Conservation (phyloP, 2,113 vertebrate species). For the Rhegmatorhina hoffmannsi region DNA sequence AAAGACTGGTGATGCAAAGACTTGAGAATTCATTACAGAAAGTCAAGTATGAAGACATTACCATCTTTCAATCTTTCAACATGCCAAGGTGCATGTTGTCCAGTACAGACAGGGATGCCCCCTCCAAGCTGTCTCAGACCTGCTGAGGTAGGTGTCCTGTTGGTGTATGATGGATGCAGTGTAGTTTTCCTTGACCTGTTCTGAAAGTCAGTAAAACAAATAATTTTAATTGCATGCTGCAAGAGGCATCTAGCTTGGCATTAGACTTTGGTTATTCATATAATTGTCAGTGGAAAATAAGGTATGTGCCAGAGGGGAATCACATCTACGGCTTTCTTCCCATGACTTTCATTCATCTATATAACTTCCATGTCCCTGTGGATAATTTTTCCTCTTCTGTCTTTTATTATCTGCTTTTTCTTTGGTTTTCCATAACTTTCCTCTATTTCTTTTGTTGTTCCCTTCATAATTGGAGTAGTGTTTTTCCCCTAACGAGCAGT, state of each 20-base stretch:
- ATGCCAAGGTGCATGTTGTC: not conserved
- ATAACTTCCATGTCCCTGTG: not conserved
- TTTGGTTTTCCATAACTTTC: not conserved
- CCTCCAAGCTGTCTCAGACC: not conserved
- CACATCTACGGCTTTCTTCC: not conserved
- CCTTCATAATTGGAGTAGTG: not conserved
- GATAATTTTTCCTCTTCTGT: not conserved
- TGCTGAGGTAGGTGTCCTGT: not conserved
- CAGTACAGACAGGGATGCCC: not conserved
- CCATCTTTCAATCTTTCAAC: not conserved
- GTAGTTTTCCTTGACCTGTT: not conserved
- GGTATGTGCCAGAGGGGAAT: not conserved
- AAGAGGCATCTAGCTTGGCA: not conserved
- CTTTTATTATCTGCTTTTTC: not conserved
- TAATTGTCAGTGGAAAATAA: not conserved
- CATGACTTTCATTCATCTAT: not conserved
- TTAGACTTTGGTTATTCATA: not conserved
- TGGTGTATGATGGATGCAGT: accelerated
- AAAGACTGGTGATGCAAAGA: not conserved
- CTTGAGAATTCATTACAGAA: accelerated
- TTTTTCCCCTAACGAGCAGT: not conserved
- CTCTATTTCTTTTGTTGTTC: not conserved
- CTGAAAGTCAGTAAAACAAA: not conserved
- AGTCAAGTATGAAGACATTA: not conserved
- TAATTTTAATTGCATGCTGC: not conserved